Conservation (phyloP, 2,888 invertebrate genomes). For the Eupithecia dodoneata region DNA sequence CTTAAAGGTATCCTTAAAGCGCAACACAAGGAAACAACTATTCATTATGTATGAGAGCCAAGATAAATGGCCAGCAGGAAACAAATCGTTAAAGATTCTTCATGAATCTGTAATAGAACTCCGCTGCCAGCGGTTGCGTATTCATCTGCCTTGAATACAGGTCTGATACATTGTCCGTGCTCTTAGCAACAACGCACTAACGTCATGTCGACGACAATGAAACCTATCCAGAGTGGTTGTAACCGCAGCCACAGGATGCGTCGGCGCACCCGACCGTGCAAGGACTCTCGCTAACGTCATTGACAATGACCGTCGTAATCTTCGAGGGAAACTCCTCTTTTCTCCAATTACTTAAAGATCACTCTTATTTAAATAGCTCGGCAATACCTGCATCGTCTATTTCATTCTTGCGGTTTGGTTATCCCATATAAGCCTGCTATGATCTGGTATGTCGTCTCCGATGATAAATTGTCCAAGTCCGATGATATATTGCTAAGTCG, state of each 20-base stretch:
- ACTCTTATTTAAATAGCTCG: conserved; percentile 47
- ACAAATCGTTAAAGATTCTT: conserved; percentile 34
- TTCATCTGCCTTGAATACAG: conserved; percentile 45
- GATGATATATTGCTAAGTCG: conserved; percentile 47
- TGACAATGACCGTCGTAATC: conserved; percentile 55
- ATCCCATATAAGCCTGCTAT: conserved; percentile 25
- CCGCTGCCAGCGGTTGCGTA: conserved; percentile 35
- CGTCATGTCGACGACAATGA: conserved; percentile 71
- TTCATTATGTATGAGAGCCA: conserved; percentile 31
- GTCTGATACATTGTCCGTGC: conserved; percentile 54
- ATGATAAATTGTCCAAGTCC: conserved; percentile 49
- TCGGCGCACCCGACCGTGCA: conserved; percentile 76
- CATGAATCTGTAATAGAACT: conserved; percentile 32
- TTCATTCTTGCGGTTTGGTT: conserved; percentile 48
- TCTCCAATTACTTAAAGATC: conserved; percentile 46
- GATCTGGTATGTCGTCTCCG: conserved; percentile 44
- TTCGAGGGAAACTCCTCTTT: conserved; percentile 51
- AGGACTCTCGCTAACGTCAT: conserved; percentile 75
- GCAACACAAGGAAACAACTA: conserved; percentile 25
- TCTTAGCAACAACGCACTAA: conserved; percentile 68
- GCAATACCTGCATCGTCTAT: neutral
- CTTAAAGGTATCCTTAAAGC: conserved; percentile 9
- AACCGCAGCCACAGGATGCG: conserved; percentile 77
- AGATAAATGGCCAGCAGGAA: conserved; percentile 31
- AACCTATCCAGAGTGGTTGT: conserved; percentile 76